These are phyloP conservation scores for Agrilus planipennis DNA, from an alignment of 1,140 invertebrate species.

Conservation along the genomic window DNA sequence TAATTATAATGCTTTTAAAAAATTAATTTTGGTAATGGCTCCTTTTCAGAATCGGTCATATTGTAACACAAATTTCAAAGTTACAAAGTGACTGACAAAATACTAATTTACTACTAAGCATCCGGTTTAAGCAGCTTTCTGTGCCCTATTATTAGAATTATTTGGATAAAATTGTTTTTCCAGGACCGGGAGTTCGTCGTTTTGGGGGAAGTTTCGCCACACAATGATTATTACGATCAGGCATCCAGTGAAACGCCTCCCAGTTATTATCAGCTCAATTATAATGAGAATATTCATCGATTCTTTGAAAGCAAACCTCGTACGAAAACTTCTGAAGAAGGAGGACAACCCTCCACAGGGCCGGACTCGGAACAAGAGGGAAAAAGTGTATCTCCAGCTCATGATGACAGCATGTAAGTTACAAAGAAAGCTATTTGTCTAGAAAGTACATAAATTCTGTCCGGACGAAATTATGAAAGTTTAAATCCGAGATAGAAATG, in stretches of 20 bases:
- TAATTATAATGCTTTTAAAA: too few relatives aligned
- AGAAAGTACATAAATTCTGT: slow-evolving; percentile 34
- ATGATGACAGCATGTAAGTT: slow-evolving; percentile 26
- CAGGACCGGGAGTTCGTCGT: slow-evolving; percentile 70
- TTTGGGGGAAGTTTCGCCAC: slow-evolving; percentile 74
- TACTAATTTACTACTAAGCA: too few relatives aligned
- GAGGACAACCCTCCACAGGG: slow-evolving; percentile 25
- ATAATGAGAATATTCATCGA: slow-evolving; percentile 73
- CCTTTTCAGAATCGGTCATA: too few relatives aligned
- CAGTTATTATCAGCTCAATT: slow-evolving; percentile 78
- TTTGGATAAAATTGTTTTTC: slow-evolving; percentile 30
- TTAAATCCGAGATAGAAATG: too few relatives aligned
- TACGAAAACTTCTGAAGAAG: slow-evolving; percentile 40
- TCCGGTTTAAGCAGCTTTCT: background rate
- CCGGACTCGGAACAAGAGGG: slow-evolving; percentile 26
- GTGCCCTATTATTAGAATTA: slow-evolving; percentile 2
- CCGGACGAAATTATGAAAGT: too few relatives aligned
- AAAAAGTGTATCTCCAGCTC: slow-evolving; percentile 19
- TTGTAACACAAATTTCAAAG: too few relatives aligned
- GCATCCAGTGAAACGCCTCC: slow-evolving; percentile 69
- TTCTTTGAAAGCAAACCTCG: slow-evolving; percentile 75
- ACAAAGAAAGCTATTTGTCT: slow-evolving; percentile 11
- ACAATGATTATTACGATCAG: slow-evolving; percentile 69
- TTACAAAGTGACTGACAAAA: too few relatives aligned
- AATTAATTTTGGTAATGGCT: too few relatives aligned